Percentiles rank a stretch among this genome's conserved stretches.
phyloP scores from a whole-genome alignment of 2,888 invertebrate genomes.

The Nomada hirtipes region DNA sequence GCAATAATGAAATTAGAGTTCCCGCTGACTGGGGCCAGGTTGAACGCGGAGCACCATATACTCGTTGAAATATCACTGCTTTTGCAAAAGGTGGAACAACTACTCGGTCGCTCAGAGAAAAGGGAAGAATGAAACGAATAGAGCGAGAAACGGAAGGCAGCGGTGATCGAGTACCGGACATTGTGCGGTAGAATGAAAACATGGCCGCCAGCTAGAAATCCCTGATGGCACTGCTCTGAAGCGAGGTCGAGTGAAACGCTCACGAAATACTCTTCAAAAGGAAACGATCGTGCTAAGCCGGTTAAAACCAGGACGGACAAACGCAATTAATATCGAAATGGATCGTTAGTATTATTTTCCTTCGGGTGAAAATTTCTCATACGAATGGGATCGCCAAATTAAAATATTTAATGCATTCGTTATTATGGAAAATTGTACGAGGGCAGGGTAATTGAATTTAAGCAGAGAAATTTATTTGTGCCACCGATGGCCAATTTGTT shows the following conservation, averaged over 20 bases:
- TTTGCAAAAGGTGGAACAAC: conserved; percentile 74
- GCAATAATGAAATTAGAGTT: conserved; percentile 79
- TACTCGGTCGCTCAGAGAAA: conserved; percentile 59
- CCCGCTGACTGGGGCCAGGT: conserved; percentile 72
- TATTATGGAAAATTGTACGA: no score
- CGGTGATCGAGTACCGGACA: conserved; percentile 81
- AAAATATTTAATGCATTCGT: no score
- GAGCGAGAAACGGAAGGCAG: conserved; percentile 61
- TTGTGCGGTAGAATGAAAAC: conserved; percentile 81
- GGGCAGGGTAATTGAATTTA: no score
- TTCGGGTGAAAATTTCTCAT: no score
- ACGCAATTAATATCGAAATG: neutral
- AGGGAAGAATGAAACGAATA: conserved; percentile 48
- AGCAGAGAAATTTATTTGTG: no score
- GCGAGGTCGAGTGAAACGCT: conserved; percentile 37
- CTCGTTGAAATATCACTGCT: conserved; percentile 80
- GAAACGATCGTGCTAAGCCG: conserved; percentile 3
- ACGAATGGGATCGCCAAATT: no score
- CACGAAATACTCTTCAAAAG: conserved; percentile 35
- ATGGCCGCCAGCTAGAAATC: conserved; percentile 79
- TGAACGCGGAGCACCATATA: conserved; percentile 59
- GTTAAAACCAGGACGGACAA: neutral
- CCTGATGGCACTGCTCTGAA: conserved; percentile 65
- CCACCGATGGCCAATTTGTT: neutral
- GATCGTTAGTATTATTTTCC: neutral